Conservation (phyloP, 2,888 invertebrate species). For the Drosophila macrospina region DNA sequence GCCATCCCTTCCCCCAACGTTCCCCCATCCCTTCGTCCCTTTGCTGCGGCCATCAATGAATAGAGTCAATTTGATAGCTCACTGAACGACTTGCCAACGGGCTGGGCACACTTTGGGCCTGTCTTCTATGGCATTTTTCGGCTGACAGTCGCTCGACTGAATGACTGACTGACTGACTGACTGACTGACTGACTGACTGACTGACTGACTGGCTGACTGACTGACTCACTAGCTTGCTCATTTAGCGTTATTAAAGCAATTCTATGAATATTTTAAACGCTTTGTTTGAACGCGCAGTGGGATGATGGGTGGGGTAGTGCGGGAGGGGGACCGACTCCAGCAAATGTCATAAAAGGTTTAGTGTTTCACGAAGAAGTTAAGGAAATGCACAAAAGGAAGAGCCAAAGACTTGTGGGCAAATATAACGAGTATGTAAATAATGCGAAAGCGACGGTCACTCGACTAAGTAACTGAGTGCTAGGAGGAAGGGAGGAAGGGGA, state of each 20-base stretch:
- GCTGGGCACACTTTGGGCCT: conserved; percentile 5
- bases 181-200: conserved; percentile 9
- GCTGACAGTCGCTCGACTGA: background rate
- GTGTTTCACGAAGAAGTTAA: conserved; percentile 55
- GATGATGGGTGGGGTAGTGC: no score
- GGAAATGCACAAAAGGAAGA: conserved; percentile 44
- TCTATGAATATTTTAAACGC: conserved; percentile 79
- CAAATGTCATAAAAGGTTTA: conserved; percentile 70
- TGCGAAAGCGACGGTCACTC: conserved; percentile 23
- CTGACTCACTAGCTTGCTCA: conserved; percentile 51
- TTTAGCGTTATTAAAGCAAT: conserved; percentile 79
- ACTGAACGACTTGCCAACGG: conserved; percentile 45
- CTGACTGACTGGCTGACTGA: conserved; percentile 43
- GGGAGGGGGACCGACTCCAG: conserved; percentile 1
- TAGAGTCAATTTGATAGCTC: conserved; percentile 70
- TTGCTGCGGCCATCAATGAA: conserved; percentile 37
- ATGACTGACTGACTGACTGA: conserved; percentile 9
- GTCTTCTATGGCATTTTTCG: conserved; percentile 26
- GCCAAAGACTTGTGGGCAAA: conserved; percentile 58
- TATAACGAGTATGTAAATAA: conserved; percentile 67
- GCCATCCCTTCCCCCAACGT: background rate
- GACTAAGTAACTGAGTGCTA: conserved; percentile 35
- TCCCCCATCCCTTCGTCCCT: background rate
- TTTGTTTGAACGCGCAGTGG: conserved; percentile 55
- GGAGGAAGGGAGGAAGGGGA: background rate